Evolutionary conservation across 2,113 vertebrate genomes (phyloP).

Genomic region (Jaculus jaculus): DNA sequence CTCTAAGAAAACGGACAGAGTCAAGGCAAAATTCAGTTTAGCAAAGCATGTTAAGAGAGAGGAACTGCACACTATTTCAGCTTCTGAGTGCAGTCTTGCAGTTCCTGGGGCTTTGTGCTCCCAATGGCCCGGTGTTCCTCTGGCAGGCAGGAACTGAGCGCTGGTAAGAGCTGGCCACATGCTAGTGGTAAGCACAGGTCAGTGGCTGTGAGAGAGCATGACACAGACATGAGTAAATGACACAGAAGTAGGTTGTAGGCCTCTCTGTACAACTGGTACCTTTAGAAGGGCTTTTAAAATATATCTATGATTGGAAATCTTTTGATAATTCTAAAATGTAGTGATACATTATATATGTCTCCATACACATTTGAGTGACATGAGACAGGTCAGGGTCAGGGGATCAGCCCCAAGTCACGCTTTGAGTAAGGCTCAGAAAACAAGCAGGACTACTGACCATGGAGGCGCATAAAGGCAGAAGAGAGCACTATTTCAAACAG

Average conservation of each 20-base stretch:
- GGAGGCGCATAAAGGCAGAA: rapidly evolving
- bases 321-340: background rate
- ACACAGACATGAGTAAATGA: rapidly evolving
- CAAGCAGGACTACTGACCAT: background rate
- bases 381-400: too few relatives aligned
- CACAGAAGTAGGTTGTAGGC: too few relatives aligned
- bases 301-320: background rate
- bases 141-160: rapidly evolving
- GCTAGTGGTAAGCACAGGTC: rapidly evolving
- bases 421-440: rapidly evolving
- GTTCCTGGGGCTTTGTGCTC: rapidly evolving
- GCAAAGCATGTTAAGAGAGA: background rate
- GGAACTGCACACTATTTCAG: background rate
- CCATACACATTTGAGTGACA: too few relatives aligned
- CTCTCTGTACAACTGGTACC: rapidly evolving
- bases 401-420: too few relatives aligned
- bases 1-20: background rate
- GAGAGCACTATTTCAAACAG: rapidly evolving
- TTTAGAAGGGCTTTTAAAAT: too few relatives aligned
- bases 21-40: background rate
- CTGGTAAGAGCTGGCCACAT: rapidly evolving
- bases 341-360: background rate
- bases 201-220: rapidly evolving
- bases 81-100: background rate
- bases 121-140: rapidly evolving